Percentiles rank a stretch among this genome's conserved stretches.
These are phyloP conservation scores for Drosophila takahashii DNA, from an alignment of 1,140 invertebrate species.

Conservation along the genomic window DNA sequence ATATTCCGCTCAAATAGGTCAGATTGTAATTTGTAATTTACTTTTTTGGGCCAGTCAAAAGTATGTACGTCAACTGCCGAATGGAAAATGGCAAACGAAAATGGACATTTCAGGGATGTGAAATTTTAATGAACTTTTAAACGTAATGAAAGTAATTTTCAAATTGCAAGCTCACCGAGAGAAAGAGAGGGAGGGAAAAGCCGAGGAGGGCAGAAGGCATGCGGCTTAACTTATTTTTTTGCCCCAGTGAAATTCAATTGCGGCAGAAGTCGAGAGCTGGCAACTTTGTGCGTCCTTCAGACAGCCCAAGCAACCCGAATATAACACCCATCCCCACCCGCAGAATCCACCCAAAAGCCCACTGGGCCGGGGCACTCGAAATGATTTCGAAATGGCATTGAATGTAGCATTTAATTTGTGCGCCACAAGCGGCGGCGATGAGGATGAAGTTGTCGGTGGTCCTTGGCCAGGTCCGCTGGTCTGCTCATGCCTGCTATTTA, in stretches of 20 bases:
- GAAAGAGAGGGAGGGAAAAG: neutral
- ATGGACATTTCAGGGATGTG: conserved; percentile 32
- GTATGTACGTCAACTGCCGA: conserved; percentile 19
- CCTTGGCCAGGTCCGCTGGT: conserved; percentile 28
- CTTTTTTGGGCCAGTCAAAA: conserved; percentile 36
- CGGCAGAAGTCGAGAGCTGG: conserved; percentile 63
- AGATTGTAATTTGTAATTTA: conserved; percentile 31
- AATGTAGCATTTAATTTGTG: conserved; percentile 83
- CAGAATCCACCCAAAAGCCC: conserved; percentile 5
- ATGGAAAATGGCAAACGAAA: conserved; percentile 14
- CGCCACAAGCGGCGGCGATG: conserved; percentile 54
- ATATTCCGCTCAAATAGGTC: conserved; percentile 46
- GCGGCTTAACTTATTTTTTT: conserved; percentile 50
- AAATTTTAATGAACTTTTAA: conserved; percentile 77
- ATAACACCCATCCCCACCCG: neutral
- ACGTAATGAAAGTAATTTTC: conserved; percentile 75
- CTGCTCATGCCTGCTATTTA: conserved; percentile 54
- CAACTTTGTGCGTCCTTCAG: conserved; percentile 72
- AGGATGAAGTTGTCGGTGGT: conserved; percentile 45
- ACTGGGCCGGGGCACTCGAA: conserved; percentile 52
- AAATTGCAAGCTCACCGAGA: conserved; percentile 49
- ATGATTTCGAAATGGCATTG: conserved; percentile 80
- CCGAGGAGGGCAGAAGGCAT: conserved; percentile 21
- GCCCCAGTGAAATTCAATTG: conserved; percentile 70
- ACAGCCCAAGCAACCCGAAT: conserved; percentile 13